phyloP scores from a whole-genome alignment of 2,888 invertebrate genomes.

The Agonum fuliginosum region DNA sequence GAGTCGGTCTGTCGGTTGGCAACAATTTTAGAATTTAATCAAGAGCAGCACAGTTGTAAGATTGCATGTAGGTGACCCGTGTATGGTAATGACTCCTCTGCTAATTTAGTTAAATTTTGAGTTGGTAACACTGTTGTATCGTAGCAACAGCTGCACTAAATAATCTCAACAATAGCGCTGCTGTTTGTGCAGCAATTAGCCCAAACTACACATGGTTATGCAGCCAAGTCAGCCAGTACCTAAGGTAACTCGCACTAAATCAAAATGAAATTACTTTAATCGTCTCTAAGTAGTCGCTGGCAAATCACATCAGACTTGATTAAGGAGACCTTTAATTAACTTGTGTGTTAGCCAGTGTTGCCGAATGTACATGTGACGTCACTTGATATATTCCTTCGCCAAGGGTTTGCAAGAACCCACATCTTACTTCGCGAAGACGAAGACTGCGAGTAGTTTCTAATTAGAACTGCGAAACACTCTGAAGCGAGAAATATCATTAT shows the following conservation, averaged over 20 bases:
- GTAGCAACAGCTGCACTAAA: conserved; percentile 44
- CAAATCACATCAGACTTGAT: conserved; percentile 59
- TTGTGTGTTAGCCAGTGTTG: conserved; percentile 38
- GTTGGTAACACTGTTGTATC: not conserved
- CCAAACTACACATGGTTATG: conserved; percentile 38
- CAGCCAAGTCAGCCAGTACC: conserved; percentile 1
- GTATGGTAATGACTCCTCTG: not conserved
- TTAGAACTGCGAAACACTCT: too few species aligned
- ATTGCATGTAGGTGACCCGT: conserved; percentile 9
- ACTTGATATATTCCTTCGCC: conserved; percentile 22
- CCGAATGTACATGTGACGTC: conserved; percentile 2
- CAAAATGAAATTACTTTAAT: conserved; percentile 57
- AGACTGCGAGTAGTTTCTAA: conserved; percentile 15
- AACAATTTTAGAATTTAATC: conserved; percentile 21
- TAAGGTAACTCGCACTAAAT: conserved; percentile 41
- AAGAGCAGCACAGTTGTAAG: conserved; percentile 29
- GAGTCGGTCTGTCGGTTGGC: not conserved
- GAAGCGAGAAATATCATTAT: too few species aligned
- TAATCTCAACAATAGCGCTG: conserved; percentile 40
- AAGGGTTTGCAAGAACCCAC: conserved; percentile 28
- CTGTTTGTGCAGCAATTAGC: conserved; percentile 33
- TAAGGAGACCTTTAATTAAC: conserved; percentile 59
- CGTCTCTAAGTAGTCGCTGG: conserved; percentile 56
- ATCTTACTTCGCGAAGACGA: conserved; percentile 31
- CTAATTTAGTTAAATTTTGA: conserved; percentile 40